These are phyloP conservation scores for Spilarctia lutea DNA, from an alignment of 2,888 invertebrate genomes.

Conservation along the genomic window DNA sequence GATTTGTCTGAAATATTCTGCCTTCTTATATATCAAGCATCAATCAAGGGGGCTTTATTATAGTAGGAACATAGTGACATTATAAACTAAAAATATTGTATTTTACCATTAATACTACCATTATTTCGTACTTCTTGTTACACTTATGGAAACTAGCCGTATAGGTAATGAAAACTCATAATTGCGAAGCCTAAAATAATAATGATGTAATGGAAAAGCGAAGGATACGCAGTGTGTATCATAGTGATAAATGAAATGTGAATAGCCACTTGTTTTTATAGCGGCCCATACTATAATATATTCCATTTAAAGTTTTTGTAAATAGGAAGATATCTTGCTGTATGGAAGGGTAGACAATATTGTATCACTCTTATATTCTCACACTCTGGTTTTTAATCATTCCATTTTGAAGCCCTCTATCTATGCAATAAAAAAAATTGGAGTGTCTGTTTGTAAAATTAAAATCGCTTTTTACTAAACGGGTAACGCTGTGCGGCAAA, in stretches of 20 bases:
- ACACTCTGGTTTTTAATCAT: neutral
- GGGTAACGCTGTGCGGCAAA: no score
- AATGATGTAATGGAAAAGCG: neutral
- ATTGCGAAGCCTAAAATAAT: slow-evolving; percentile 3
- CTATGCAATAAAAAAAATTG: no score
- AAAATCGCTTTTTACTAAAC: no score
- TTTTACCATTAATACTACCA: no score
- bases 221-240: neutral
- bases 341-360: neutral
- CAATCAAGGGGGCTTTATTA: no score
- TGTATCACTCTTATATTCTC: neutral
- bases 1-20: no score
- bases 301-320: neutral
- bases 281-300: neutral
- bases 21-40: no score
- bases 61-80: no score
- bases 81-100: no score
- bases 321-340: neutral
- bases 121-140: neutral
- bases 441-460: no score
- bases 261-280: neutral
- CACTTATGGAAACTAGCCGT: neutral
- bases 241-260: neutral
- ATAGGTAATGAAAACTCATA: neutral
- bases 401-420: neutral